Evolutionary conservation across 37 sponge, comb jelly and placozoan genomes (phyloP).

Genomic region (Agelas oroides): DNA sequence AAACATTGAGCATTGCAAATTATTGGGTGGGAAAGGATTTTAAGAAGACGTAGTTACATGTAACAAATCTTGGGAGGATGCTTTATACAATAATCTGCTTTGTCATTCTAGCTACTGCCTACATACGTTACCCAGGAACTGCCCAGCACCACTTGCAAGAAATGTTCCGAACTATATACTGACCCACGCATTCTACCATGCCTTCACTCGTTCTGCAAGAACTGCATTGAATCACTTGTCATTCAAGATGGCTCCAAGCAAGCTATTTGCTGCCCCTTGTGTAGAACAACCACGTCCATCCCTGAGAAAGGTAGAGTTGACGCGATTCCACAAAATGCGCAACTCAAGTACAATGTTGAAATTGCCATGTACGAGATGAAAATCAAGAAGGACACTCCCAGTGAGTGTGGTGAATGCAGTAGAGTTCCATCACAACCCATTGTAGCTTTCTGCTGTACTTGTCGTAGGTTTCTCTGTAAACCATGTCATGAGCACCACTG

Average conservation of each 20-base stretch:
- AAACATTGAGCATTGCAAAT: too few species aligned
- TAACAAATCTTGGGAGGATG: too few species aligned
- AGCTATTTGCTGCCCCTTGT: not conserved
- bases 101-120: too few species aligned
- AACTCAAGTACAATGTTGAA: not conserved
- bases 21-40: too few species aligned
- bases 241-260: not conserved
- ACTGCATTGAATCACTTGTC: not conserved
- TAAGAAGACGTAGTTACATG: too few species aligned
- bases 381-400: too few species aligned
- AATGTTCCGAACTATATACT: not conserved
- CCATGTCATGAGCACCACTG: conserved; percentile 13
- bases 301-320: conserved; percentile 12
- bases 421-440: not conserved
- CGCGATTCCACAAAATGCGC: conserved; percentile 4
- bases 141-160: not conserved
- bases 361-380: conserved; percentile 1
- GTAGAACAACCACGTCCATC: not conserved
- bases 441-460: conserved; percentile 28
- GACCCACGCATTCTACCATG: conserved; percentile 27
- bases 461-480: conserved; percentile 26
- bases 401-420: not conserved
- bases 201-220: conserved; percentile 29
- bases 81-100: too few species aligned
- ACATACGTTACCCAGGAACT: too few species aligned